Evolutionary conservation across 1,140 invertebrate species (phyloP).

Genomic region (Aplysia californica): DNA sequence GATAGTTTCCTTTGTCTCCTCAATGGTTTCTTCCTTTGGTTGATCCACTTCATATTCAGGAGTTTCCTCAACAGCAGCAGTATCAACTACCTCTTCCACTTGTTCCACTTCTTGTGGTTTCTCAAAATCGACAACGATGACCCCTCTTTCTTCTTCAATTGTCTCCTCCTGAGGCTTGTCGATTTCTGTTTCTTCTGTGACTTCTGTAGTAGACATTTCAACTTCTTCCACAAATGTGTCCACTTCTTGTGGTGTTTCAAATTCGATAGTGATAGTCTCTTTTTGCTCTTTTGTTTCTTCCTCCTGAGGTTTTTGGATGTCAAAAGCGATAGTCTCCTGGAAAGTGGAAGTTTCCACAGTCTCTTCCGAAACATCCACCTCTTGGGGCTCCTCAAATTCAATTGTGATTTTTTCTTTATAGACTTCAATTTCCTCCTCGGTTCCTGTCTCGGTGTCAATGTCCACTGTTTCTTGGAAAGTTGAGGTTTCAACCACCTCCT

Average conservation of each 20-base stretch:
- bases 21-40: slow-evolving; percentile 8
- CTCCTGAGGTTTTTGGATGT: slow-evolving; percentile 26
- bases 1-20: slow-evolving; percentile 18
- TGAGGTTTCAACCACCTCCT: slow-evolving; percentile 11
- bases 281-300: slow-evolving; percentile 29
- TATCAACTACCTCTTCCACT: not conserved
- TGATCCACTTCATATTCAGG: slow-evolving; percentile 20
- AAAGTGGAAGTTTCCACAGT: not conserved
- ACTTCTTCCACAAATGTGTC: slow-evolving; percentile 10
- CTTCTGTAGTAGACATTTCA: not conserved
- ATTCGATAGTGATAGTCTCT: slow-evolving; percentile 32
- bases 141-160: slow-evolving; percentile 12
- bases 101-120: slow-evolving; percentile 31
- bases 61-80: slow-evolving; percentile 20
- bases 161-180: slow-evolving; percentile 13
- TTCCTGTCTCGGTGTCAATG: slow-evolving; percentile 14
- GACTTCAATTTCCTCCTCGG: slow-evolving; percentile 9
- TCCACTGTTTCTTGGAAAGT: slow-evolving; percentile 6
- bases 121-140: slow-evolving; percentile 18
- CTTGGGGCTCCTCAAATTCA: slow-evolving; percentile 16
- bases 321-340: slow-evolving; percentile 1
- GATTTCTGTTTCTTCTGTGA: slow-evolving; percentile 10
- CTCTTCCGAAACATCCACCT: slow-evolving; percentile 18
- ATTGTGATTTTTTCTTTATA: not conserved
- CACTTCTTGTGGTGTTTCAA: slow-evolving; percentile 25